These are phyloP conservation scores for Acyrthosiphon pisum DNA, from an alignment of 1,140 invertebrate species.

Conservation along the genomic window DNA sequence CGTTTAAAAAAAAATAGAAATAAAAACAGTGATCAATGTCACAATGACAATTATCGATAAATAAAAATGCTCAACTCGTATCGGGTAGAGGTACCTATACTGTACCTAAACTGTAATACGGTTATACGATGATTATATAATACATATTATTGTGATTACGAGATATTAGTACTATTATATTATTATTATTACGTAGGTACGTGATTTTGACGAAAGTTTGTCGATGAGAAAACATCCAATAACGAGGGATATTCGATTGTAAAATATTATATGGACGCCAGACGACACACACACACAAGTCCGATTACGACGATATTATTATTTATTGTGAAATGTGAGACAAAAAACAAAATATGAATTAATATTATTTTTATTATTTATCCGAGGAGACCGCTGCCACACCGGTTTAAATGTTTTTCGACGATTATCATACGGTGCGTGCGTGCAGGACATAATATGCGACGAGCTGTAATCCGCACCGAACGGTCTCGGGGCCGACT, in stretches of 20 bases:
- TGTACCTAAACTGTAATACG: neutral
- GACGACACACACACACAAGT: neutral
- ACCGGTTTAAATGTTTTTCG: neutral
- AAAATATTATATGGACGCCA: neutral
- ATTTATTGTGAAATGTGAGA: neutral
- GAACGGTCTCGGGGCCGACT: neutral
- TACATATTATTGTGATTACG: neutral
- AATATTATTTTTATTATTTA: neutral
- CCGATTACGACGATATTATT: neutral
- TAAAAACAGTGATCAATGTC: neutral
- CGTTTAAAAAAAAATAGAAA: neutral
- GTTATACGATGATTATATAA: neutral
- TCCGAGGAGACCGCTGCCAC: neutral
- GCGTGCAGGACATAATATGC: neutral
- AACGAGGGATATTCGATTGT: neutral
- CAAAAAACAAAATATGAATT: neutral
- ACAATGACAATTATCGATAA: neutral
- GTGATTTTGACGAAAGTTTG: neutral
- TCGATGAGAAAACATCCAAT: neutral
- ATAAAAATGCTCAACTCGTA: neutral
- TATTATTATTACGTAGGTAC: too few relatives aligned
- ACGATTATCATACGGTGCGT: neutral
- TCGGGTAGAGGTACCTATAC: neutral
- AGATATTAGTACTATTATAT: too few relatives aligned
- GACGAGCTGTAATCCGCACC: neutral